Evolutionary conservation across 2,797 vertebrate species (phyloP).

Genomic region (Muscicapa comitata): DNA sequence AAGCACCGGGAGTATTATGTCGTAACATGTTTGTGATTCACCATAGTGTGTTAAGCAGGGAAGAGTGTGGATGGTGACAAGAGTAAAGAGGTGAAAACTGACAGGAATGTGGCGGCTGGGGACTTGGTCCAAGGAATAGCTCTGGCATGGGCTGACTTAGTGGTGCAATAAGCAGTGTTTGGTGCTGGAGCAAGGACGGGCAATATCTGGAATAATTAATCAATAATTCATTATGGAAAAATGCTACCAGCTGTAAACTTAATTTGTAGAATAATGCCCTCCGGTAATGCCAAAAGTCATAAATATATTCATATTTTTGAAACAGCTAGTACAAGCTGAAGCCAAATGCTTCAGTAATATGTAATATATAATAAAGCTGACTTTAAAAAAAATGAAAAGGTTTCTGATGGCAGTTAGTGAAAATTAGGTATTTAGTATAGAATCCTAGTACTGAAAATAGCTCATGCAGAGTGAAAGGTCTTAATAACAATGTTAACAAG

Average conservation of each 20-base stretch:
- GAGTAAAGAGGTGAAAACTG: conserved; percentile 34
- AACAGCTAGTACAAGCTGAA: not conserved
- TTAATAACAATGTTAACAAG: not conserved
- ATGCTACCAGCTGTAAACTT: conserved; percentile 40
- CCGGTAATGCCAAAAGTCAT: not conserved
- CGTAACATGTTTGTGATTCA: not conserved
- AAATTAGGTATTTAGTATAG: not conserved
- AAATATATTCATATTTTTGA: conserved; percentile 3
- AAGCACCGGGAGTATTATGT: not conserved
- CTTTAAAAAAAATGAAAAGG: not conserved
- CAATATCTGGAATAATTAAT: conserved; percentile 63
- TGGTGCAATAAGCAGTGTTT: conserved; percentile 12
- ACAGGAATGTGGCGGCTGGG: not conserved
- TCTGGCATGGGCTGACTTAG: not conserved
- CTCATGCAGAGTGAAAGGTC: not conserved
- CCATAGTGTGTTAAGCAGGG: not conserved
- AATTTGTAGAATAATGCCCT: conserved; percentile 41
- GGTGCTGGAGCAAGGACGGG: conserved; percentile 1
- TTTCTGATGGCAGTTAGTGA: not conserved
- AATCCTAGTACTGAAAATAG: not conserved
- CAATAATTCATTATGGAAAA: conserved; percentile 63
- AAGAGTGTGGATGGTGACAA: conserved; percentile 1
- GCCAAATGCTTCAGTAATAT: not conserved
- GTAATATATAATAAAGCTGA: not conserved
- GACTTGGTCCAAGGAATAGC: conserved; percentile 23